Evolutionary conservation across 2,113 vertebrate species (phyloP).

Genomic region (Prionailurus bengalensis): DNA sequence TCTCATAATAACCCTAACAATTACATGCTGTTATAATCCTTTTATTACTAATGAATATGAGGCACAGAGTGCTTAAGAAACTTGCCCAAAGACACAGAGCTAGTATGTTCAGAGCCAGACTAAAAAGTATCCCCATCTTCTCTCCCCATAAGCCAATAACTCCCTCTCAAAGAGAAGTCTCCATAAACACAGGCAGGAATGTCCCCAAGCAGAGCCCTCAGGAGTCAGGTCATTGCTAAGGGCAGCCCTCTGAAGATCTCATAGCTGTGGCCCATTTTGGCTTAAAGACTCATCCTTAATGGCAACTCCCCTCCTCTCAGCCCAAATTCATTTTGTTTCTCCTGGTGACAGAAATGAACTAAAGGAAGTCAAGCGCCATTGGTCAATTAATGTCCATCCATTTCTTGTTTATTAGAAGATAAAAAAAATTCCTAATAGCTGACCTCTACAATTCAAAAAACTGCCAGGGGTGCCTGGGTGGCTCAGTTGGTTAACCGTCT

Average conservation of each 20-base stretch:
- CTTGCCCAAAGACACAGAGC: not conserved
- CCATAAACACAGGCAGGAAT: not conserved
- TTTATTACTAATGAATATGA: not conserved
- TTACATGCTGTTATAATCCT: not conserved
- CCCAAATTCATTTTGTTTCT: constrained; percentile 4
- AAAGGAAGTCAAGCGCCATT: not conserved
- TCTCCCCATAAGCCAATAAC: not conserved
- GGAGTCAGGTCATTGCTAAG: not conserved
- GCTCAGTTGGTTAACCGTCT: too few relatives aligned
- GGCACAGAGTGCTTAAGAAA: not conserved
- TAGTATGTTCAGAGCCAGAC: not conserved
- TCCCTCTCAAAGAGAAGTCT: not conserved
- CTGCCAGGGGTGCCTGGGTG: too few relatives aligned
- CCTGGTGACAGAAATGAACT: not conserved
- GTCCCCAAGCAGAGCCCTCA: not conserved
- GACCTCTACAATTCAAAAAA: not conserved
- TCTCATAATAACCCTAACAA: not conserved
- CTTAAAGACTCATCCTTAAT: not conserved
- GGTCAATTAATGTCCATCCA: not conserved
- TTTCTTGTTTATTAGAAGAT: constrained; percentile 13
- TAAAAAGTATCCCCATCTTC: not conserved
- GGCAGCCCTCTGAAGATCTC: not conserved
- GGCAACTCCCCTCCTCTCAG: not conserved
- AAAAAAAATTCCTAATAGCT: not conserved
- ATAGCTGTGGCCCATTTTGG: not conserved